phyloP scores from a whole-genome alignment of 1,140 invertebrate genomes.

The Brachionus rotundiformis region DNA sequence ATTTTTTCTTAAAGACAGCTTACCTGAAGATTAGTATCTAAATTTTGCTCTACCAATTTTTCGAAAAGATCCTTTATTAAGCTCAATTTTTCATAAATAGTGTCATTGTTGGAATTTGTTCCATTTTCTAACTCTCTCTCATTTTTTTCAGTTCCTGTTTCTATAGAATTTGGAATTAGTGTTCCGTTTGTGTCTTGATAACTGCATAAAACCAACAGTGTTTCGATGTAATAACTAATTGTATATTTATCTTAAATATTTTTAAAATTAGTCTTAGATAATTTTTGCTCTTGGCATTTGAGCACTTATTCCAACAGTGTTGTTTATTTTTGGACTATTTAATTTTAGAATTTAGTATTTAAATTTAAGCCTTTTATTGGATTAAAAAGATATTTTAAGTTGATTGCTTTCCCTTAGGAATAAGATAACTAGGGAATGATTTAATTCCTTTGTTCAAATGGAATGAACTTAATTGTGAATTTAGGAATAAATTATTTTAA shows the following conservation, averaged over 20 bases:
- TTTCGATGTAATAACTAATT: slow-evolving; percentile 29
- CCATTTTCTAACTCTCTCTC: background rate
- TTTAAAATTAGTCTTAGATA: background rate
- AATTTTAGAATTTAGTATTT: background rate
- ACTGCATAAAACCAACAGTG: background rate
- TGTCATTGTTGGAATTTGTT: background rate
- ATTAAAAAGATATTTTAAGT: background rate
- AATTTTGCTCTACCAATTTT: slow-evolving; percentile 13
- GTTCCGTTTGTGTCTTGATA: slow-evolving; percentile 25
- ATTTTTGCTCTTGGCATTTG: background rate
- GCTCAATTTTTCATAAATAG: slow-evolving; percentile 3
- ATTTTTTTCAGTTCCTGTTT: background rate
- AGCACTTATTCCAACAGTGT: background rate
- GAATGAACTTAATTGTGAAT: too few species aligned
- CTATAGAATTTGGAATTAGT: background rate
- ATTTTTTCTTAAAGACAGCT: background rate
- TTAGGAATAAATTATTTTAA: too few species aligned
- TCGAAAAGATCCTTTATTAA: background rate
- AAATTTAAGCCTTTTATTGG: background rate
- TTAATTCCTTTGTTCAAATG: background rate
- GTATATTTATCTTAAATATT: background rate
- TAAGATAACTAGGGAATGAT: background rate
- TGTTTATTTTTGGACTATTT: background rate
- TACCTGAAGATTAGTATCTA: slow-evolving; percentile 23
- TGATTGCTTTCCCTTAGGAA: background rate